Evolutionary conservation across 2,888 invertebrate genomes (phyloP).

Genomic region (Andrena fulva): DNA sequence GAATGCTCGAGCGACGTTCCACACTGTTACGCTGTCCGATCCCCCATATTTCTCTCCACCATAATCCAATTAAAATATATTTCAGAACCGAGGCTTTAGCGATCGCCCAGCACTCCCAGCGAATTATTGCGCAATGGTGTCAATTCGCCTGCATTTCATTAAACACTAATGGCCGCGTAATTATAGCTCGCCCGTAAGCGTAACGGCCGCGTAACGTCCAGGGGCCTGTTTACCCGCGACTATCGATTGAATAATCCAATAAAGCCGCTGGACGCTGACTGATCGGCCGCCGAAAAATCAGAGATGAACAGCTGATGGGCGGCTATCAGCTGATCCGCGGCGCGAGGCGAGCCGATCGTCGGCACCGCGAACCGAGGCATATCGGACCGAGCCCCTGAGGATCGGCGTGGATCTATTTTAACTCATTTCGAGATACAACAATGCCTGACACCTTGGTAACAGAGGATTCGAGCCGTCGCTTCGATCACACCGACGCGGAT

Average conservation of each 20-base stretch:
- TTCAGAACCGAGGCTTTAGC: slow-evolving; percentile 1
- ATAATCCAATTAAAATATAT: background rate
- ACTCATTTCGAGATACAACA: slow-evolving; percentile 1
- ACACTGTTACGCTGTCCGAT: no score
- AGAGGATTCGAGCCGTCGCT: background rate
- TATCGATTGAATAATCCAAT: slow-evolving; percentile 33
- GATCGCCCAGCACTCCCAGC: slow-evolving; percentile 8
- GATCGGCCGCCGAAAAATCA: slow-evolving; percentile 23
- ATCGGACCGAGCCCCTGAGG: background rate
- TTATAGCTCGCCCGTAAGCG: slow-evolving; percentile 37
- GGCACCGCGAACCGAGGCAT: slow-evolving; percentile 12
- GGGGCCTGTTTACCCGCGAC: slow-evolving; percentile 4
- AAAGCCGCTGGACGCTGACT: slow-evolving; percentile 5
- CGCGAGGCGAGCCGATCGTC: slow-evolving; percentile 10
- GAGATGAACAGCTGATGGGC: slow-evolving; percentile 37
- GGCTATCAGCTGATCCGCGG: slow-evolving; percentile 32
- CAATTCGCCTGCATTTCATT: slow-evolving; percentile 44
- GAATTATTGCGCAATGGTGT: slow-evolving; percentile 41
- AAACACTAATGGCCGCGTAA: slow-evolving; percentile 42
- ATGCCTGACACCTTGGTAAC: background rate
- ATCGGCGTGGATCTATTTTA: background rate
- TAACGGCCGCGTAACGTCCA: slow-evolving; percentile 32
- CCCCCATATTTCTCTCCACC: no score
- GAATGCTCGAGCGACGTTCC: no score
- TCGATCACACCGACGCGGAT: background rate